Percentiles rank a stretch among this genome's conserved stretches.
Conservation (phyloP, 2,113 vertebrate species). For the Mastomys natalensis region DNA sequence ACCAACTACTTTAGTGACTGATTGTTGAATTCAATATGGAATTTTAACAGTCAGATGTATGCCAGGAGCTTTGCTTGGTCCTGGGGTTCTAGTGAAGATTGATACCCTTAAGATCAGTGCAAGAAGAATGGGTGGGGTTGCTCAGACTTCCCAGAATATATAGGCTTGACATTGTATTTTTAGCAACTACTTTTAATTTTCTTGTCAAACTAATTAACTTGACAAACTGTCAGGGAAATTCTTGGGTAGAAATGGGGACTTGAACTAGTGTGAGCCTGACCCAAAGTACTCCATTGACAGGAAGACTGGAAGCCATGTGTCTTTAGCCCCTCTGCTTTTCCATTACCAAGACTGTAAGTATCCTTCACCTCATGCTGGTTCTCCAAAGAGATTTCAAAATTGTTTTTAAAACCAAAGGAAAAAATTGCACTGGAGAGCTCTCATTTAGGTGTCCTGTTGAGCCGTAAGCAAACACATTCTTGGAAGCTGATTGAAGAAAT, state of each 20-base stretch:
- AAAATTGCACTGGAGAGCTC: slow-evolving; percentile 63
- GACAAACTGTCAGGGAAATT: slow-evolving; percentile 25
- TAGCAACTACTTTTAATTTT: slow-evolving; percentile 59
- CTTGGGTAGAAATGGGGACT: not conserved
- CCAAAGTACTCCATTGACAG: not conserved
- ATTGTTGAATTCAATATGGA: not conserved
- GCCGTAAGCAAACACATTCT: slow-evolving; percentile 41
- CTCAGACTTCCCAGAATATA: not conserved
- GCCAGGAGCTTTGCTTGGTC: not conserved
- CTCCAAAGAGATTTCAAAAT: slow-evolving; percentile 33
- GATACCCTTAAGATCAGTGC: not conserved
- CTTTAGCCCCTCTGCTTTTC: slow-evolving; percentile 10
- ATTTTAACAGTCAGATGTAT: not conserved
- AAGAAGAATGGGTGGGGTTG: not conserved
- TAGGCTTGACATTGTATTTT: not conserved
- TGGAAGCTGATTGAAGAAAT: not conserved
- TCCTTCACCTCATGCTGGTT: slow-evolving; percentile 49
- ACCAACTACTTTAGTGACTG: not conserved
- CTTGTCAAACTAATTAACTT: slow-evolving; percentile 61
- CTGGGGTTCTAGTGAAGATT: not conserved
- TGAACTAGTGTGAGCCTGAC: not conserved
- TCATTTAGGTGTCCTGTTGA: slow-evolving; percentile 62
- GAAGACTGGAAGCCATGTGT: not conserved
- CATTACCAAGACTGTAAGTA: not conserved
- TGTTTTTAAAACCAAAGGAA: slow-evolving; percentile 57